A percentile compares a stretch with the other conserved stretches of the same genome.
Conservation (phyloP, 2,113 vertebrate species). For the Xiphophorus couchianus region DNA sequence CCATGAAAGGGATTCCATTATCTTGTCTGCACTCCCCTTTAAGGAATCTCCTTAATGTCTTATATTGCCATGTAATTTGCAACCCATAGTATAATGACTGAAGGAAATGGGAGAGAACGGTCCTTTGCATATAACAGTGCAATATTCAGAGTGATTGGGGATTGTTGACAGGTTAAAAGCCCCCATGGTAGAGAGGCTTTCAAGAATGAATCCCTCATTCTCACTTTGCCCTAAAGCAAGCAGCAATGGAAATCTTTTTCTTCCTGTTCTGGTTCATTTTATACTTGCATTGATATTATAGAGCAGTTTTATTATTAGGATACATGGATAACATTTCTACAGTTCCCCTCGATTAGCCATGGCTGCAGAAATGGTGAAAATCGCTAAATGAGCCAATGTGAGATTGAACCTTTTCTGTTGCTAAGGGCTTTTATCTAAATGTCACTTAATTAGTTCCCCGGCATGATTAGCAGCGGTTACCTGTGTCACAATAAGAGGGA, state of each 20-base stretch:
- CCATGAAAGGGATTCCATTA: conserved; percentile 57
- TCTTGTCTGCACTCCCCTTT: conserved; percentile 25
- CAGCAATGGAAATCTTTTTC: conserved; percentile 1
- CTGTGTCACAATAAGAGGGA: conserved; percentile 40
- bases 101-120: conserved; percentile 29
- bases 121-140: neutral
- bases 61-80: conserved; percentile 65
- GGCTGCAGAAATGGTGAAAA: conserved; percentile 52
- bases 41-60: conserved; percentile 47
- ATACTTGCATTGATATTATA: conserved; percentile 52
- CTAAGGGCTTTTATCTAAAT: conserved; percentile 63
- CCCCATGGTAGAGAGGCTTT: conserved; percentile 32
- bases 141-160: conserved; percentile 43
- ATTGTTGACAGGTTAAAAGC: conserved; percentile 36
- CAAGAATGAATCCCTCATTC: conserved; percentile 17
- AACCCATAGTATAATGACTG: conserved; percentile 57
- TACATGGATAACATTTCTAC: conserved; percentile 23
- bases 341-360: conserved; percentile 62
- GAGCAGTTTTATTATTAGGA: conserved; percentile 54
- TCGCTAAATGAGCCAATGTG: conserved; percentile 65
- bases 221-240: neutral
- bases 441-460: conserved; percentile 53
- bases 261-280: conserved; percentile 45
- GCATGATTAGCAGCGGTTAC: conserved; percentile 48
- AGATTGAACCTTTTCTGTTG: conserved; percentile 58